Percentiles rank a stretch among this genome's conserved stretches.
phyloP scores from a whole-genome alignment of 2,888 invertebrate genomes.

The Nomada lathburiana region DNA sequence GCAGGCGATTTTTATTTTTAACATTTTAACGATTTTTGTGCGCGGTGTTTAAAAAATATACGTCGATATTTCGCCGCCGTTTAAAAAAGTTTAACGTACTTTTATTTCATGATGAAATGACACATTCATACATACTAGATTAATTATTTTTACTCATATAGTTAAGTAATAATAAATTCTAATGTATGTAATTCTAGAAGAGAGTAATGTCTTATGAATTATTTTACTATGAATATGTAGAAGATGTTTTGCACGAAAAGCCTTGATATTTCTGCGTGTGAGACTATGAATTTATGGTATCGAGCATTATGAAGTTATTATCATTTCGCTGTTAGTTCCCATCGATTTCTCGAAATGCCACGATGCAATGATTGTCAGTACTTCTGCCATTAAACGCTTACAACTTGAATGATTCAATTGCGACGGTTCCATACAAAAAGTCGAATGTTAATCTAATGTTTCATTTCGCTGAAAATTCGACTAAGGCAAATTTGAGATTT shows the following conservation, averaged over 20 bases:
- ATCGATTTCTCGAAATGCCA: slow-evolving; percentile 16
- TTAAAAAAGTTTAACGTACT: no score
- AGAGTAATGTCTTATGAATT: no score
- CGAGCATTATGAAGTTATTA: slow-evolving; percentile 13
- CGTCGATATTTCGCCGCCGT: no score
- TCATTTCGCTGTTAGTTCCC: slow-evolving; percentile 5
- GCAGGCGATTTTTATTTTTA: slow-evolving; percentile 17
- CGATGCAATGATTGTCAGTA: not conserved
- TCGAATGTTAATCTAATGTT: no score
- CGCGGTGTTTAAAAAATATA: no score
- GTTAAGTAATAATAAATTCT: no score
- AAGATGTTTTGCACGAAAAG: not conserved
- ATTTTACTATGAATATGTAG: not conserved
- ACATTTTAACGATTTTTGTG: not conserved
- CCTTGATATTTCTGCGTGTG: not conserved
- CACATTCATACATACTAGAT: no score
- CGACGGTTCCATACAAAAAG: not conserved
- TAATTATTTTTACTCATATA: no score
- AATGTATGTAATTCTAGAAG: no score
- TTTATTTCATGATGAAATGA: no score
- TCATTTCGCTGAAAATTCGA: no score
- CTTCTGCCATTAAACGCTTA: not conserved
- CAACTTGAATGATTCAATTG: not conserved
- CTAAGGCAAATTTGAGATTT: no score
- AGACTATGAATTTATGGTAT: not conserved